A percentile compares a stretch with the other conserved stretches of the same genome.
These are phyloP conservation scores for Neosalanx taihuensis DNA, from an alignment of 2,797 vertebrate genomes.

Conservation along the genomic window DNA sequence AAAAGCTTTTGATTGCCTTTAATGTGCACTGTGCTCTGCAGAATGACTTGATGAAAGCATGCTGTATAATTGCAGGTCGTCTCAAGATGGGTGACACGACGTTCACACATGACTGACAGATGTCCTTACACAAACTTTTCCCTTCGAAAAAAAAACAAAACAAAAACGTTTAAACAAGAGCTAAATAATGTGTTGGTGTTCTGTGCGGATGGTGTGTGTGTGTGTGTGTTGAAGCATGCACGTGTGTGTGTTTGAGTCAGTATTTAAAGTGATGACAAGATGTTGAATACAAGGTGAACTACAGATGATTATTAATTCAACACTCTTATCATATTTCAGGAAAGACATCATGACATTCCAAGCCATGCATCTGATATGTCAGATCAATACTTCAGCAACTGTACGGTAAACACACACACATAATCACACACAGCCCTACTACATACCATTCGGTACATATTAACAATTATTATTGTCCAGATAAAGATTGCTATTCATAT, in stretches of 20 bases:
- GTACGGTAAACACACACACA: not conserved
- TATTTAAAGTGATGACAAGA: not conserved
- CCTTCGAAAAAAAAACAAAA: slow-evolving; percentile 17
- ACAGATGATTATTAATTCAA: not conserved
- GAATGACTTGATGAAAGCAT: slow-evolving; percentile 48
- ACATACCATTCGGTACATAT: too few species aligned
- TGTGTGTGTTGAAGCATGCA: slow-evolving; percentile 11
- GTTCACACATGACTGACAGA: slow-evolving; percentile 60
- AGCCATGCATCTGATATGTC: not conserved
- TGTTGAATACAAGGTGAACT: not conserved
- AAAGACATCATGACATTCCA: not conserved
- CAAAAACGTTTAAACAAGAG: slow-evolving; percentile 33
- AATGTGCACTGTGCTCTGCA: slow-evolving; percentile 32
- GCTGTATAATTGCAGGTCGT: slow-evolving; percentile 66
- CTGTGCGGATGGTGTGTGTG: slow-evolving; percentile 28
- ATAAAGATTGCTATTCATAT: not conserved
- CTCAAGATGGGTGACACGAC: slow-evolving; percentile 49
- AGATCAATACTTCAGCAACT: not conserved
- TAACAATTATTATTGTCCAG: not conserved
- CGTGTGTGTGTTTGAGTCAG: slow-evolving; percentile 12
- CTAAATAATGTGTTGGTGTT: slow-evolving; percentile 51
- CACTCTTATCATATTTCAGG: not conserved
- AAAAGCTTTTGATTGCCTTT: slow-evolving; percentile 52
- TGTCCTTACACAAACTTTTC: slow-evolving; percentile 47
- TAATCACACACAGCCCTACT: too few species aligned